Percentiles rank a stretch among this genome's conserved stretches.
These are phyloP conservation scores for Megaleporinus macrocephalus DNA, from an alignment of 2,113 vertebrate genomes.

Conservation along the genomic window DNA sequence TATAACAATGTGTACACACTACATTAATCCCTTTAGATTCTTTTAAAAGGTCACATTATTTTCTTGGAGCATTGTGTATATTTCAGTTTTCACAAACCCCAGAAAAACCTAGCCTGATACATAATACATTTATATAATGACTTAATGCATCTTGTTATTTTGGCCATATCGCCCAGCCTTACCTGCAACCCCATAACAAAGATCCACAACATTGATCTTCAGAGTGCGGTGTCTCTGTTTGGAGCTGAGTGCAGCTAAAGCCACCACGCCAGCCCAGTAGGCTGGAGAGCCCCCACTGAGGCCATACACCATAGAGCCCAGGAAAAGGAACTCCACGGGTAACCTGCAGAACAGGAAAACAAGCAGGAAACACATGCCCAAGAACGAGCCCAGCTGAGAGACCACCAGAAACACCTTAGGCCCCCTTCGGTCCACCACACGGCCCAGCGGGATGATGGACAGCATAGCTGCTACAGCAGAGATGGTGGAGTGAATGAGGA, in stretches of 20 bases:
- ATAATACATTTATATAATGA: too few relatives aligned
- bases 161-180: too few relatives aligned
- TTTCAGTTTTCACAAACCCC: too few relatives aligned
- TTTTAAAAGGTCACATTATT: too few relatives aligned
- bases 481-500: constrained; percentile 57
- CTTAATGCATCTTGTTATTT: too few relatives aligned
- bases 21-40: too few relatives aligned
- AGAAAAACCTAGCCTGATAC: too few relatives aligned
- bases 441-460: constrained; percentile 53
- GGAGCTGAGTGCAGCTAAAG: constrained; percentile 55
- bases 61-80: too few relatives aligned
- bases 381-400: constrained; percentile 60
- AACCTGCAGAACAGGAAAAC: constrained; percentile 51
- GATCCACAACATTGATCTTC: constrained; percentile 61
- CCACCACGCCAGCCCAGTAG: constrained; percentile 62
- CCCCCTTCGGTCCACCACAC: constrained; percentile 54
- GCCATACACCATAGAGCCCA: constrained; percentile 55
- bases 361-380: constrained; percentile 58
- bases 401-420: constrained; percentile 56
- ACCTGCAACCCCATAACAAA: constrained; percentile 52
- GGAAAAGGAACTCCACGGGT: constrained; percentile 59
- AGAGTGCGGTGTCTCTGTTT: constrained; percentile 55
- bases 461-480: constrained; percentile 55
- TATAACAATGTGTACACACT: too few relatives aligned
- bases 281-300: constrained; percentile 58